Evolutionary conservation across 2,888 invertebrate genomes (phyloP).

Genomic region (Oxytorus armatus): DNA sequence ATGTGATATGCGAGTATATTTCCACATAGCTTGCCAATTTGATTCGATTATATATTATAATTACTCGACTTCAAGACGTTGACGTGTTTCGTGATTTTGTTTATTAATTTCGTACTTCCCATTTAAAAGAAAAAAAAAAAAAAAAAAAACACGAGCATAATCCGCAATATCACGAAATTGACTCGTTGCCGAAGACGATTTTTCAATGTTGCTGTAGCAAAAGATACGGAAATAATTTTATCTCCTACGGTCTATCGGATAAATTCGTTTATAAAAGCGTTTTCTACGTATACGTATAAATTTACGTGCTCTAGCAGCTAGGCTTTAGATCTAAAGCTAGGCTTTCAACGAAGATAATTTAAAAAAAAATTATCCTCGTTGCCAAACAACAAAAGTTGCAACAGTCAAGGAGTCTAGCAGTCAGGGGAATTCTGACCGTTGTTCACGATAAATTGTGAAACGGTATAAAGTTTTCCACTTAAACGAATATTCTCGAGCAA

Average conservation of each 20-base stretch:
- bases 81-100: neutral
- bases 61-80: conserved; percentile 6
- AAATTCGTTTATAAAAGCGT: conserved; percentile 49
- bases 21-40: conserved; percentile 62
- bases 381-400: conserved; percentile 49
- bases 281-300: conserved; percentile 35
- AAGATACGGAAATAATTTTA: conserved; percentile 25
- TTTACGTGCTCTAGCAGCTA: conserved; percentile 12
- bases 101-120: neutral
- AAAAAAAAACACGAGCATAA: too few species aligned
- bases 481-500: conserved; percentile 2
- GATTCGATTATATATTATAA: conserved; percentile 60
- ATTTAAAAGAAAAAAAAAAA: conserved; percentile 28
- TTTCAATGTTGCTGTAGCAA: conserved; percentile 47
- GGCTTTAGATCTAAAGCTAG: conserved; percentile 3
- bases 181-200: neutral
- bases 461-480: neutral
- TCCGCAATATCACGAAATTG: neutral
- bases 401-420: conserved; percentile 38
- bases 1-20: conserved; percentile 58
- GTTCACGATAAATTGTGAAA: conserved; percentile 35
- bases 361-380: conserved; percentile 52
- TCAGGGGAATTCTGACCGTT: conserved; percentile 5
- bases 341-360: conserved; percentile 29
- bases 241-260: conserved; percentile 22